Conservation (phyloP, 2,797 vertebrate species). For the Gadopsis bispinosus region DNA sequence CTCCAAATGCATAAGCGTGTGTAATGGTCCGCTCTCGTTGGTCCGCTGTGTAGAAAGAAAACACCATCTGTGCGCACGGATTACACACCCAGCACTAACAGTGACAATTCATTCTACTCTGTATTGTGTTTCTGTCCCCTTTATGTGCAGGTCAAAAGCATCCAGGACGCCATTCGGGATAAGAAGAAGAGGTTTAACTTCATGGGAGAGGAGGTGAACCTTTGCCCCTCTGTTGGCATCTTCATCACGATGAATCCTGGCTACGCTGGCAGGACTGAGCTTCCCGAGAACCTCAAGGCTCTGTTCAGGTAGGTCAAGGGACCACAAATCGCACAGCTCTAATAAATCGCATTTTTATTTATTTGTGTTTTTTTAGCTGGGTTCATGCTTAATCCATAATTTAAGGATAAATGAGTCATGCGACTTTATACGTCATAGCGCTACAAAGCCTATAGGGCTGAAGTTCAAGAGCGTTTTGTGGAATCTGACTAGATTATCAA, state of each 20-base stretch:
- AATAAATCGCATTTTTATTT: not conserved
- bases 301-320: constrained; percentile 89
- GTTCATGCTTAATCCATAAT: not conserved
- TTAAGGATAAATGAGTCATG: too few relatives aligned
- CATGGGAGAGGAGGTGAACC: constrained; percentile 93
- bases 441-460: too few relatives aligned
- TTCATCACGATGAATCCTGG: constrained; percentile 99
- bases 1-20: too few relatives aligned
- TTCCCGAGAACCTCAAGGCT: constrained; percentile 97
- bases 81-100: too few relatives aligned
- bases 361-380: not conserved
- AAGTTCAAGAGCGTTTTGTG: not conserved
- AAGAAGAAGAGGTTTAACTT: constrained; percentile 93
- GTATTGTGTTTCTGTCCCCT: not conserved
- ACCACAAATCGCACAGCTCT: not conserved
- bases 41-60: too few relatives aligned
- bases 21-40: too few relatives aligned
- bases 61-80: too few relatives aligned
- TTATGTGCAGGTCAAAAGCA: constrained; percentile 91
- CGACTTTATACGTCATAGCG: not conserved
- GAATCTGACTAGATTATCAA: not conserved
- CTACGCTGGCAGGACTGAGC: constrained; percentile 94
- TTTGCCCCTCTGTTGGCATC: constrained; percentile 94
- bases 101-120: not conserved
- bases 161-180: constrained; percentile 95